Base-by-base conservation (phyloP, 2,113 vertebrate genomes). In the Spilogale gracilis region DNA sequence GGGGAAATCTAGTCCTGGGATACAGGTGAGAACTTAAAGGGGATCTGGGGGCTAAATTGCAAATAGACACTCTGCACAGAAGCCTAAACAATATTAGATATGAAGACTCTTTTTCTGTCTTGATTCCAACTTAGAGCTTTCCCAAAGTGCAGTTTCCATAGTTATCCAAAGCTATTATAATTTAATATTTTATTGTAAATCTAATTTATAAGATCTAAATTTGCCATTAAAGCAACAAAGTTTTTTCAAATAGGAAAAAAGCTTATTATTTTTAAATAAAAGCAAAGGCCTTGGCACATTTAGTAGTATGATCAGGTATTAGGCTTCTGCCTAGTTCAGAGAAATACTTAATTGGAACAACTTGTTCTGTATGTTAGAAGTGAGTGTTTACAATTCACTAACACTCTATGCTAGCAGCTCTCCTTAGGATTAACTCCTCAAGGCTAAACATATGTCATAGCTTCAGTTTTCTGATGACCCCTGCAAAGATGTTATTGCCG, bases 311-410 rank as follows among this genome's bases (percentile, higher is more conserved):
- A 85, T 50, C 61, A 94, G 69, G 4, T 17, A 54, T 5, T 58
- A 25, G 27, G 61, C 67, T 95, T 86, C 89, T 69, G 92, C 60
- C 96, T 95, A 96, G 25, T 56, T 95, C 86, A 95, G 65, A 97
- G 83, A 48, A 92, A 86, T 92, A 65, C n/a, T 93, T 84, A 92
- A 95, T 71, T 89, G 92, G 91, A 97, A 90, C 0, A 4, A 50
- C 78, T 94, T 97, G 12, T 83, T 94, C 45, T 65, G 17, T 76
- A 25, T 10, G 17, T 9, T 21, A 50, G 43, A 48, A 96, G 80
- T 27, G 52, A 96, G 74, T 10, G 11, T 93, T 38, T 95, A 96
- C n/a, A n/a, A 8, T 43, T 60, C 23, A 74, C 32, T 27, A 23
- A 23, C 23, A 17, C 3, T 78, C 58, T 82, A 16, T 81, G 1